Base-by-base conservation (phyloP, 2,888 invertebrate species). In the Choristoneura rosaceana region DNA sequence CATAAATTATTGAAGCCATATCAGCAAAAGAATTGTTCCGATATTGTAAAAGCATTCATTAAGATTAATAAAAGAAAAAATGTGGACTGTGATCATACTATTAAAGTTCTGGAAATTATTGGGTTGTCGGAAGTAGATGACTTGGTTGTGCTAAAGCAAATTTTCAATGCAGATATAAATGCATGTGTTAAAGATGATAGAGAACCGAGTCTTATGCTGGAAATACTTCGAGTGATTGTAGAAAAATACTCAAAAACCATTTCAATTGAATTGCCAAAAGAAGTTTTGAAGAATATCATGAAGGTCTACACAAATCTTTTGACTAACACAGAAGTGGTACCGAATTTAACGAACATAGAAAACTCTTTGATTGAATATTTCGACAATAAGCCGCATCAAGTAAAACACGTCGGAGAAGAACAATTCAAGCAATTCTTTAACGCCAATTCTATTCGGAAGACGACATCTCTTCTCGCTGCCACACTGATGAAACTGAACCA, bases 301-400 rank as follows among this genome's bases (percentile, higher is more conserved):
- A 84, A 84, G 62, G 82, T 95, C 50, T 96, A 95, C 79, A 85
- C 85, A 2, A 84, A 90, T 52, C 84, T 95, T 63, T 85, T 95
- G 8, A 87, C 83, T 5, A 87, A 89, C 67, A 85, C 89, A 63
- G 90, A 91, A 2, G 75, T 87, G 0, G 91, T 87, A 15, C 84
- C 90, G 12, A 95, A 95, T 80, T 81, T 95, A 34, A 94, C 94
- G 4, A 87, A 85, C 59, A 87, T 97, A 78, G 96, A 96, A 77
- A 86, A 84, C 5, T 85, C 94, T 2, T 82, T 97, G 10, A 82
- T 92, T 12, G 85, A 89, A 74, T 96, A 96, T 83, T 90, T 97
- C 17, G 84, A 93, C 73, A 90, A 89, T 66, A 96, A 95, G 88
- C 96, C 96, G 52, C 95, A 96, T 79, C 94, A 92, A 79, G 91